Base-by-base conservation (phyloP, 2,888 invertebrate species). In the Eristalis intricaria region DNA sequence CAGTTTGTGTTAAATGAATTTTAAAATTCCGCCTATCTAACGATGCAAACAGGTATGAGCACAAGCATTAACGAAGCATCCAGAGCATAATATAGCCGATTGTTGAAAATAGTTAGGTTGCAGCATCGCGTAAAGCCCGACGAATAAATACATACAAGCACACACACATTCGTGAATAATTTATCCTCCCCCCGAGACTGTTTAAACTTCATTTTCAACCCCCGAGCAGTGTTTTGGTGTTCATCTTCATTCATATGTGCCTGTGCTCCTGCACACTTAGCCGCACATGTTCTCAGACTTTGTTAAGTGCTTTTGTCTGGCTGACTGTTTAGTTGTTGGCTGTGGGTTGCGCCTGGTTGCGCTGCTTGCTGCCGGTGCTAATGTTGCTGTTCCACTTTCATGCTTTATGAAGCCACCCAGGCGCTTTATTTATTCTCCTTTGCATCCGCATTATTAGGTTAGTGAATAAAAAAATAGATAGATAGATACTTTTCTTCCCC, bases 281-380 rank as follows among this genome's bases (percentile, higher is more conserved):
- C 85, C 71, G 71, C 76, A 85, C 77, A 81, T 85, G 85, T 85
- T 77, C 81, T 85, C 77, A 85, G 85, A 81, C 85, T 81, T 81
- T 81, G 85, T 81, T 85, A 85, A 85, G 85, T 85, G 85, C 85
- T 81, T 85, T 85, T 85, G 85, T 85, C 85, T 85, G 77, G 85
- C 73, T 81, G 76, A 73, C 80, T 85, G 80, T 68, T 64, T 80
- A 71, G 71, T 64, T 80, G 63, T 61, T 50, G 78, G 65, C 63
- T 76, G 64, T 68, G 73, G 63, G 63, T 50, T 70, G 50, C 35
- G 50, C 43, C 23, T 29, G 70, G 40, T 56, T 80, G 73, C 32
- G 19, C 32, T 56, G 61, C 63, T 10, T 13, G 50, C 50, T 29
- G 32, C n/a, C 32, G 63, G 38, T 79, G 26, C 35, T 73, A 50